Conservation (phyloP, 2,797 vertebrate genomes). For the Premnoplex brunnescens region DNA sequence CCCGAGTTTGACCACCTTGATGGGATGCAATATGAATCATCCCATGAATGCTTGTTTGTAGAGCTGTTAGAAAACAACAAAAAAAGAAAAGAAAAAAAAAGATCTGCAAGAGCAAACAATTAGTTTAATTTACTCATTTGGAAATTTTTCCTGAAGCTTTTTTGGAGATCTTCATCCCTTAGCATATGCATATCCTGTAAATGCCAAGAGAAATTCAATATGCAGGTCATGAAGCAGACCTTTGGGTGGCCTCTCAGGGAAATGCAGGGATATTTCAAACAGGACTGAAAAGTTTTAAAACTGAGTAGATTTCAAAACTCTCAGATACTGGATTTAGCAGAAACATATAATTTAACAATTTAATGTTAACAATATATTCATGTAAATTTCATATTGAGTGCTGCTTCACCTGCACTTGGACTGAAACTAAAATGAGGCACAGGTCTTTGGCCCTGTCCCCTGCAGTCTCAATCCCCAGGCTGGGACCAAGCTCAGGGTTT, state of each 20-base stretch:
- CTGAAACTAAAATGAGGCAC: neutral
- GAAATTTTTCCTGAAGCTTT: neutral
- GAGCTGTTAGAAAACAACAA: neutral
- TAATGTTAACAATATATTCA: neutral
- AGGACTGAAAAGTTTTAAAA: neutral
- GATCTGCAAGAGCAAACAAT: neutral
- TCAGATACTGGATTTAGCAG: neutral
- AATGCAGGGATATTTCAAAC: neutral
- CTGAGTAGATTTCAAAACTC: neutral
- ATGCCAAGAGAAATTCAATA: neutral
- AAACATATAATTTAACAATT: neutral
- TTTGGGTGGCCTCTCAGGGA: neutral
- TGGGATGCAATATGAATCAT: neutral
- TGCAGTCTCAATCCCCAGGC: neutral
- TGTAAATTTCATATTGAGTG: neutral
- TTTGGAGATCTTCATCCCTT: neutral
- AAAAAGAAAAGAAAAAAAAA: neutral
- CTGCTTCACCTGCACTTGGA: neutral
- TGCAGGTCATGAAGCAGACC: constrained; percentile 1
- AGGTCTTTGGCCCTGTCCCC: neutral
- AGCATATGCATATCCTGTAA: neutral
- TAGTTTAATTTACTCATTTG: neutral
- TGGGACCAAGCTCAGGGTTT: neutral
- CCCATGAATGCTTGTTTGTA: neutral
- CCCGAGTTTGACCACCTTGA: neutral